phyloP scores from a whole-genome alignment of 2,888 invertebrate genomes.

The Ormyrus pomaceus region DNA sequence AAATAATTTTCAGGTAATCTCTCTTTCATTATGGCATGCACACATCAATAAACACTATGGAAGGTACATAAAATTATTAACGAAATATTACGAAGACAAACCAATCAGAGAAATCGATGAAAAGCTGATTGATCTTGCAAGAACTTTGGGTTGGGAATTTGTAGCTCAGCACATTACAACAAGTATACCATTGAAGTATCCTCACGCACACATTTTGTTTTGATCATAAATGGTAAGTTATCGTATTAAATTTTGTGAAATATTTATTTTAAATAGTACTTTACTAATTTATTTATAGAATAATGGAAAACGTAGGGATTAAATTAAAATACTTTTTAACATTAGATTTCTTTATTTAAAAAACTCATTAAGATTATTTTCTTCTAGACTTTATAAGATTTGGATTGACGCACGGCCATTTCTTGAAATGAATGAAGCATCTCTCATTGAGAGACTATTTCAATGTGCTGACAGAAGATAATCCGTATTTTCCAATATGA shows the following conservation, averaged over 20 bases:
- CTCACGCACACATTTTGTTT: constrained; percentile 83
- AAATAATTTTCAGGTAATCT: constrained; percentile 78
- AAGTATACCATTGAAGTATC: constrained; percentile 83
- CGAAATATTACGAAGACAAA: constrained; percentile 89
- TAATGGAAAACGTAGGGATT: not conserved
- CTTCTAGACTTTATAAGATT: constrained; percentile 49
- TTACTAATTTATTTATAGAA: not conserved
- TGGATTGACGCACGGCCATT: constrained; percentile 44
- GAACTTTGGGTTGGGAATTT: constrained; percentile 84
- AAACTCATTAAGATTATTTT: constrained; percentile 41
- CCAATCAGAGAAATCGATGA: constrained; percentile 85
- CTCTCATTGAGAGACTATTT: constrained; percentile 34
- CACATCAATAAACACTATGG: constrained; percentile 88
- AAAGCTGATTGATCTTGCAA: constrained; percentile 81
- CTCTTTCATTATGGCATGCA: constrained; percentile 90
- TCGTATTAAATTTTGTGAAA: not conserved
- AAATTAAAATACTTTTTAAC: constrained; percentile 17
- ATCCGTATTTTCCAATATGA: constrained; percentile 50
- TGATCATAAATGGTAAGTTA: constrained; percentile 71
- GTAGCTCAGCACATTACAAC: constrained; percentile 78
- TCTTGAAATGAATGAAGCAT: constrained; percentile 45
- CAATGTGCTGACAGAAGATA: constrained; percentile 32
- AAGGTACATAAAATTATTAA: constrained; percentile 85
- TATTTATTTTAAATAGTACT: not conserved
- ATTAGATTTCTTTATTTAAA: constrained; percentile 46